A percentile compares a stretch with the other conserved stretches of the same genome.
phyloP scores from a whole-genome alignment of 2,888 invertebrate genomes.

The Cyaniris semiargus region DNA sequence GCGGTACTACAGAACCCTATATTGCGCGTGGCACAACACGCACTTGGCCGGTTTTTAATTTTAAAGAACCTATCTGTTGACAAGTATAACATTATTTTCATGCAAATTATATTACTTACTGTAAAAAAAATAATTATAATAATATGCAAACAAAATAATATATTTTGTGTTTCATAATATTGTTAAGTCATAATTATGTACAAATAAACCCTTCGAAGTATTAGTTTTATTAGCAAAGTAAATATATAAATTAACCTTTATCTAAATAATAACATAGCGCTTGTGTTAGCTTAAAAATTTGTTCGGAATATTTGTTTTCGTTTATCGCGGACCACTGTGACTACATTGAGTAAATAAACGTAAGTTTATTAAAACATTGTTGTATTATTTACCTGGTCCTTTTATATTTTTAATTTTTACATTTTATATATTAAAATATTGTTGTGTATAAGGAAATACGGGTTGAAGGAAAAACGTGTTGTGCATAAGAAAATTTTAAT shows the following conservation, averaged over 20 bases:
- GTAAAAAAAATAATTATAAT: neutral
- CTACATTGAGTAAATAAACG: slow-evolving; percentile 24
- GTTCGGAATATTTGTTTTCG: slow-evolving; percentile 38
- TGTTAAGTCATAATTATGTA: neutral
- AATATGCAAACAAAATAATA: neutral
- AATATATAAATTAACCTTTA: slow-evolving; percentile 17
- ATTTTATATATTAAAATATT: neutral
- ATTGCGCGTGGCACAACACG: too few species aligned
- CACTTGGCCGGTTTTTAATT: neutral
- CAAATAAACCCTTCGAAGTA: neutral
- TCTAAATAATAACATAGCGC: slow-evolving; percentile 12
- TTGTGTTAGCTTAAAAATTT: slow-evolving; percentile 26
- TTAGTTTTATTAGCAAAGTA: neutral
- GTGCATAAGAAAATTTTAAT: too few species aligned
- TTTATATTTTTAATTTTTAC: neutral
- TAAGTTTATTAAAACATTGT: slow-evolving; percentile 19
- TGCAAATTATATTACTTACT: neutral
- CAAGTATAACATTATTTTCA: neutral
- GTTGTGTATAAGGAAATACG: too few species aligned
- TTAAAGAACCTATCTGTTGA: neutral
- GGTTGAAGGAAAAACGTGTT: too few species aligned
- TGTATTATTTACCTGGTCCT: slow-evolving; percentile 10
- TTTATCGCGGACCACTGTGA: slow-evolving; percentile 62
- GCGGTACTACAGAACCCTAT: too few species aligned
- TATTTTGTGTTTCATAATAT: neutral